phyloP scores from a whole-genome alignment of 2,113 vertebrate species.

The Sinocyclocheilus maitianheensis region DNA sequence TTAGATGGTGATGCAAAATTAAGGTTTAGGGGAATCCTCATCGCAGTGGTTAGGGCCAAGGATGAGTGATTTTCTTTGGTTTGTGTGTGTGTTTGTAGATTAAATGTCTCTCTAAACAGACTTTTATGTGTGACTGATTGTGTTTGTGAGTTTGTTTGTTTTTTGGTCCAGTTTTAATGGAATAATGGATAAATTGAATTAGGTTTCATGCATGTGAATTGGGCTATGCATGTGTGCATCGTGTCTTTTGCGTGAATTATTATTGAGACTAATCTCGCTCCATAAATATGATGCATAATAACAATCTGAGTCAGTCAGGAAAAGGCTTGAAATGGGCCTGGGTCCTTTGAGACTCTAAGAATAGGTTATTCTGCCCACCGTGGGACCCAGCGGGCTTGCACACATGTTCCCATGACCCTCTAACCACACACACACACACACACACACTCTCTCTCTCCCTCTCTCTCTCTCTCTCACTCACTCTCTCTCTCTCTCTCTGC shows the following conservation, averaged over 20 bases:
- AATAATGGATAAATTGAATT: not conserved
- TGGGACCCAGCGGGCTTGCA: slow-evolving; percentile 70
- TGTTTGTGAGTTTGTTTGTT: not conserved
- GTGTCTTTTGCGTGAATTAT: no score
- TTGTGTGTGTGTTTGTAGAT: slow-evolving; percentile 23
- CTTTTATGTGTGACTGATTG: slow-evolving; percentile 19
- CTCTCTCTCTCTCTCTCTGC: not conserved
- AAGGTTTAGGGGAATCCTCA: not conserved
- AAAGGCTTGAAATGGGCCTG: slow-evolving; percentile 7
- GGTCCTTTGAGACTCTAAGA: slow-evolving; percentile 46
- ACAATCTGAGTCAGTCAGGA: not conserved
- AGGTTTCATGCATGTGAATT: no score
- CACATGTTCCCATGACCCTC: slow-evolving; percentile 77
- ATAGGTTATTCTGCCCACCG: slow-evolving; percentile 66
- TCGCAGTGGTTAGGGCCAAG: not conserved
- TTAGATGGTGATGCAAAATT: not conserved
- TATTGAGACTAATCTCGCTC: no score
- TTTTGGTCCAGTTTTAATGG: not conserved
- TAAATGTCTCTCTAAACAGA: slow-evolving; percentile 12
- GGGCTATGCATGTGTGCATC: no score
- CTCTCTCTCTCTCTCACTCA: no score
- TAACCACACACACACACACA: slow-evolving; percentile 34
- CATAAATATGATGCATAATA: not conserved
- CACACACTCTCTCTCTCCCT: no score
- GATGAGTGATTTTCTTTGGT: slow-evolving; percentile 3